Evolutionary conservation across 1,140 invertebrate genomes (phyloP), one percentile per base, ranked within the genome.

Genomic region (Paraescarpia echinospica): DNA sequence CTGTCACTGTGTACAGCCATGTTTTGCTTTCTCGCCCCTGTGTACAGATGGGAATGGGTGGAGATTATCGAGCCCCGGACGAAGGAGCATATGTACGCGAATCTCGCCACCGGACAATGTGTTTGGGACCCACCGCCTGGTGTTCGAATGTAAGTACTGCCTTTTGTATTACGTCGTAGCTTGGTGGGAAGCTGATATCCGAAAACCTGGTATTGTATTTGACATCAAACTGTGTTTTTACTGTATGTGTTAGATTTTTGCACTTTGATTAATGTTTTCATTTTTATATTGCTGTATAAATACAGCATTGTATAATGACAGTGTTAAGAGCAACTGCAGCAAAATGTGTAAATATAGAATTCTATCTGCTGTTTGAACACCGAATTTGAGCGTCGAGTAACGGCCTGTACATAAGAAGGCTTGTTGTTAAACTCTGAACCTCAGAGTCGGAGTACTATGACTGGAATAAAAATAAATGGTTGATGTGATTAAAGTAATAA

Each of bases 61-160:
- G 99, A 99, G 97, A 99, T 99, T 95, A 99, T 99, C 96, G 99
- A 99, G 96, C 99, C 99, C 94, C 98, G 98, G 95, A 99, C 98
- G 94, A 98, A 98, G 96, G 98, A 99, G 97, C 98, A 98, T 96
- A 99, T 99, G 98, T 99, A 99, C 97, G 99, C 99, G 96, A 99
- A 99, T 97, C 97, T 99, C 93, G 98, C 98, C 93, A 99, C 99
- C 92, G 99, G 99, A 94, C 98, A 99, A 97, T 99, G 99, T 97
- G 98, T 99, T 93, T 99, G 99, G 99, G 98, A 99, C 96, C 98
- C 98, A 95, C 99, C 99, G 94, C 96, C 97, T 91, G 97, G 97
- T 92, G 97, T 98, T 91, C 97, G 97, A 96, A 97, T 98, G 98
- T 98, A 96, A 97, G 97, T 96, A 41, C 33, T n/a, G 22, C 14